These are phyloP conservation scores for Galerucella calmariensis DNA, from an alignment of 2,888 invertebrate species.

Conservation along the genomic window DNA sequence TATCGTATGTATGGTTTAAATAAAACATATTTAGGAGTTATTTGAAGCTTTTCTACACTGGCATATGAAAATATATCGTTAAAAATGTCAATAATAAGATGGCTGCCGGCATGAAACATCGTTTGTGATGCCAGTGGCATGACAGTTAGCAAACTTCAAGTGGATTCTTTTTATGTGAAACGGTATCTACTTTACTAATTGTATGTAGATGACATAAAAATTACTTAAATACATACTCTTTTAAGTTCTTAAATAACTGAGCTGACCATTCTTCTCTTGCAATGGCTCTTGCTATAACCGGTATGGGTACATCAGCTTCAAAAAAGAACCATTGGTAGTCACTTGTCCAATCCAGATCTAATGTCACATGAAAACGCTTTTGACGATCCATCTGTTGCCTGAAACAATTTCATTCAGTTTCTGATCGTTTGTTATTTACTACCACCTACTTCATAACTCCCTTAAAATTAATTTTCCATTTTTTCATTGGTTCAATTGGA, in stretches of 20 bases:
- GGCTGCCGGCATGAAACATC: no score
- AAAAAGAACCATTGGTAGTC: slow-evolving; percentile 75
- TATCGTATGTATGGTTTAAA: no score
- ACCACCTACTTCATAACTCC: slow-evolving; percentile 72
- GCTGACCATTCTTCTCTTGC: slow-evolving; percentile 80
- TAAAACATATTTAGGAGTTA: no score
- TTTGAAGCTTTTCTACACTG: no score
- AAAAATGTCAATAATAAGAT: no score
- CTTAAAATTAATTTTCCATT: slow-evolving; percentile 76
- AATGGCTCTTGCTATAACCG: slow-evolving; percentile 76
- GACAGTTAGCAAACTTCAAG: no score
- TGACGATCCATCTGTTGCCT: slow-evolving; percentile 68
- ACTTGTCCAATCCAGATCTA: slow-evolving; percentile 74
- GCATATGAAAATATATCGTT: no score
- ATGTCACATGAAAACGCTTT: slow-evolving; percentile 69
- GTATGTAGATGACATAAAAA: no score
- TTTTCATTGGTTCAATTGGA: slow-evolving; percentile 78
- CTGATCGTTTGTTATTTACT: neutral
- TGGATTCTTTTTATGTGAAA: no score
- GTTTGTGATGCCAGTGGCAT: no score
- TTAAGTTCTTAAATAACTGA: slow-evolving; percentile 73
- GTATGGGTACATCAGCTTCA: slow-evolving; percentile 76
- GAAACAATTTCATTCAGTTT: slow-evolving; percentile 4
- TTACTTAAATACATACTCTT: slow-evolving; percentile 66
- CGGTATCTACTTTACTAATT: no score